These are phyloP conservation scores for Gouania willdenowi DNA, from an alignment of 2,797 vertebrate species.

Conservation along the genomic window DNA sequence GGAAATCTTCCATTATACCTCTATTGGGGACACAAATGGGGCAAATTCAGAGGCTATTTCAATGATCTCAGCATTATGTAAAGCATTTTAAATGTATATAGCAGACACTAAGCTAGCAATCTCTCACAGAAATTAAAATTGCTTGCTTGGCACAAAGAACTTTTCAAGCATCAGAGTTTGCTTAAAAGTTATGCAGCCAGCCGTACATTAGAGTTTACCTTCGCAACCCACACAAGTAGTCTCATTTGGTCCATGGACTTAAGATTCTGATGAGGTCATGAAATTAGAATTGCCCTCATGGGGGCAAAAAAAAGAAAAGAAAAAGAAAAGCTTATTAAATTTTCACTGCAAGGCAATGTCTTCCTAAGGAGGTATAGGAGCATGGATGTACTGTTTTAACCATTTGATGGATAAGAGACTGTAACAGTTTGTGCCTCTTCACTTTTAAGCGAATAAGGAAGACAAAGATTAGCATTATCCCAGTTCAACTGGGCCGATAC, in stretches of 20 bases:
- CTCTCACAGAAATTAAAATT: neutral
- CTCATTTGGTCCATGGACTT: neutral
- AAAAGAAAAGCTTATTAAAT: too few species aligned
- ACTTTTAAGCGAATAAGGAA: too few species aligned
- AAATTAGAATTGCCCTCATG: neutral
- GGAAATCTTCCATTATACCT: too few species aligned
- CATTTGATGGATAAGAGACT: too few species aligned
- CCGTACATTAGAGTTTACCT: neutral
- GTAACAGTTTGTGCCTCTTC: too few species aligned
- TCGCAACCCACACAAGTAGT: neutral
- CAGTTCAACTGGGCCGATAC: too few species aligned
- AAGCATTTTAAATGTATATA: neutral
- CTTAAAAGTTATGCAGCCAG: neutral
- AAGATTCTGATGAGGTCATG: neutral
- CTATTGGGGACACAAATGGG: neutral
- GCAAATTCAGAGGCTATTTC: neutral
- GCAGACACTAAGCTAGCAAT: neutral
- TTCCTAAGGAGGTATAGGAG: too few species aligned
- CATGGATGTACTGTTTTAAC: too few species aligned
- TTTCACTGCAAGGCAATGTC: too few species aligned
- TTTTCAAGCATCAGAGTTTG: neutral
- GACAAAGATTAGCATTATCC: too few species aligned
- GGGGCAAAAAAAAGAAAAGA: too few species aligned
- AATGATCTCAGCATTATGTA: neutral
- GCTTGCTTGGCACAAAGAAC: neutral